Percentiles rank a stretch among this genome's conserved stretches.
These are phyloP conservation scores for Uropsilus gracilis DNA, from an alignment of 2,113 vertebrate species.

Conservation along the genomic window DNA sequence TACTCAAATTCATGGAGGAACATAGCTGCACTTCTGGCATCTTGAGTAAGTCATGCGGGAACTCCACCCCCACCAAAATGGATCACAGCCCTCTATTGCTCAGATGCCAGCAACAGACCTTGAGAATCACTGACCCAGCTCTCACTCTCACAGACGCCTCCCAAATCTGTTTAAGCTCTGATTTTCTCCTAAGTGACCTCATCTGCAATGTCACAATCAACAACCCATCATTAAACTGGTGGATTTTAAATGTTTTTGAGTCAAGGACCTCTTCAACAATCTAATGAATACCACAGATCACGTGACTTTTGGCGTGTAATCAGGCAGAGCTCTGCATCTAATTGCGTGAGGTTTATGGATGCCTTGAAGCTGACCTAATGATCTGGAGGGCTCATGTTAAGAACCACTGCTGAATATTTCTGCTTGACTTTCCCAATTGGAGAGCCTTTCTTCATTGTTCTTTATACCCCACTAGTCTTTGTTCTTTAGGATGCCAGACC, in stretches of 20 bases:
- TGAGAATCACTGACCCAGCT: background rate
- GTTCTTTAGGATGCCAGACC: background rate
- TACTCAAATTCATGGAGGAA: background rate
- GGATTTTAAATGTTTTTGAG: background rate
- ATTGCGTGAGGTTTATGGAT: background rate
- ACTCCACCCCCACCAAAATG: accelerated
- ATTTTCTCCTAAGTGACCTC: background rate
- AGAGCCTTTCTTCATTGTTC: background rate
- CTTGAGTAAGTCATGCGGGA: background rate
- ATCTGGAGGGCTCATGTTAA: background rate
- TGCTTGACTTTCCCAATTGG: background rate
- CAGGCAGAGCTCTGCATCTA: background rate
- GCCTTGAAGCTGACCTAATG: background rate
- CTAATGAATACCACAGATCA: background rate
- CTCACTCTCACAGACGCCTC: background rate
- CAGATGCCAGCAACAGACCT: background rate
- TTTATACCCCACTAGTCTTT: accelerated
- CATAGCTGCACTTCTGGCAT: background rate
- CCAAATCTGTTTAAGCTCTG: background rate
- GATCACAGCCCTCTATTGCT: background rate
- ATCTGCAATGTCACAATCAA: background rate
- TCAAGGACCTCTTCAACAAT: background rate
- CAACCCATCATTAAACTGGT: background rate
- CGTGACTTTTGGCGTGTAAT: background rate
- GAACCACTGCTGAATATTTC: background rate